These are phyloP conservation scores for Epizoanthus ramosus DNA, from an alignment of 92 coral and sea anemone species.

Conservation along the genomic window DNA sequence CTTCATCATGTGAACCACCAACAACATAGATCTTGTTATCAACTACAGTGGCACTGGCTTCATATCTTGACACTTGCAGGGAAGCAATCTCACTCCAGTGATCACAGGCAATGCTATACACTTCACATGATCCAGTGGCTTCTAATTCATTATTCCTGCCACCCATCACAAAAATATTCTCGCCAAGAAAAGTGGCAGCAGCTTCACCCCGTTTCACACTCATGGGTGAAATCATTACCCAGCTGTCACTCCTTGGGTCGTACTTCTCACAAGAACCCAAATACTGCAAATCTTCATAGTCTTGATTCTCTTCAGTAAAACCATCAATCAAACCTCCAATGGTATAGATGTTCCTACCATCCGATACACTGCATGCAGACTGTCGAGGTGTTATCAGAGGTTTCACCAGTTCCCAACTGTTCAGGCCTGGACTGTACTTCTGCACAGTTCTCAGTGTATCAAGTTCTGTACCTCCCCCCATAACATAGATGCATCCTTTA, in stretches of 20 bases:
- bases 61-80: too few relatives aligned
- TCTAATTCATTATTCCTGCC: not conserved
- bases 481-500: not conserved
- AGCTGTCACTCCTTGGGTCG: not conserved
- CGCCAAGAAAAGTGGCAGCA: not conserved
- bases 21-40: too few relatives aligned
- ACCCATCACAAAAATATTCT: conserved; percentile 1
- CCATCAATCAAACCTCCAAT: not conserved
- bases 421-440: not conserved
- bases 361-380: not conserved
- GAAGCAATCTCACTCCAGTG: too few relatives aligned
- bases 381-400: not conserved
- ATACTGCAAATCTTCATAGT: not conserved
- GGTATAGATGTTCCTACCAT: not conserved
- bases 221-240: conserved; percentile 1
- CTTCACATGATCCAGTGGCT: not conserved
- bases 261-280: not conserved
- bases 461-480: not conserved
- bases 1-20: too few relatives aligned
- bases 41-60: too few relatives aligned
- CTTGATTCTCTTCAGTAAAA: too few relatives aligned
- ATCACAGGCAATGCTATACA: too few relatives aligned
- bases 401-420: not conserved
- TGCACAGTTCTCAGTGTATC: not conserved
- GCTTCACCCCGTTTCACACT: not conserved